These are phyloP conservation scores for Oxygymnocypris stewartii DNA, from an alignment of 2,113 vertebrate genomes.

Conservation along the genomic window DNA sequence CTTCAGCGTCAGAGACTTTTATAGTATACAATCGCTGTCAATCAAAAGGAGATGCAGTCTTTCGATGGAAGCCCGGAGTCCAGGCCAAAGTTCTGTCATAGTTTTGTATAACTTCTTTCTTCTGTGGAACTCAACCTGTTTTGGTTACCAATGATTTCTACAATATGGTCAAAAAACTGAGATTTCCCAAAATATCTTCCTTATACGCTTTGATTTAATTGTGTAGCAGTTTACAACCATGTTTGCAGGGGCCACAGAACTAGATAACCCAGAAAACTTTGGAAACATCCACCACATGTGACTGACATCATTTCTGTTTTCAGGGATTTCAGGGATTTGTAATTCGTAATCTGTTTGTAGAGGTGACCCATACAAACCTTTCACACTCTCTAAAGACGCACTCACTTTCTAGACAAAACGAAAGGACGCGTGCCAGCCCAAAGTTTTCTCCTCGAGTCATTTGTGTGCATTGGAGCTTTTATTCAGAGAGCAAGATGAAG, in stretches of 20 bases:
- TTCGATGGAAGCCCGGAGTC: no score
- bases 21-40: no score
- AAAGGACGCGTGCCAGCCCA: not conserved
- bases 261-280: not conserved
- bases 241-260: not conserved
- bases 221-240: not conserved
- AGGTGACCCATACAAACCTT: constrained; percentile 22
- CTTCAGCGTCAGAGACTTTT: no score
- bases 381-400: not conserved
- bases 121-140: not conserved
- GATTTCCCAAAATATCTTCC: not conserved
- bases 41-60: no score
- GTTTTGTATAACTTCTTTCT: not conserved
- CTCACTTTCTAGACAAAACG: constrained; percentile 10
- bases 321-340: not conserved
- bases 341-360: not conserved
- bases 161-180: not conserved
- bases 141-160: not conserved
- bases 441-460: not conserved
- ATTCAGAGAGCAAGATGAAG: constrained; percentile 9
- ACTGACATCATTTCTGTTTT: not conserved
- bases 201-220: not conserved
- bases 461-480: constrained; percentile 13
- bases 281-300: not conserved
- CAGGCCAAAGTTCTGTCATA: not conserved